Evolutionary conservation across 2,888 invertebrate genomes (phyloP).

Genomic region (Macrosiphum euphorbiae): DNA sequence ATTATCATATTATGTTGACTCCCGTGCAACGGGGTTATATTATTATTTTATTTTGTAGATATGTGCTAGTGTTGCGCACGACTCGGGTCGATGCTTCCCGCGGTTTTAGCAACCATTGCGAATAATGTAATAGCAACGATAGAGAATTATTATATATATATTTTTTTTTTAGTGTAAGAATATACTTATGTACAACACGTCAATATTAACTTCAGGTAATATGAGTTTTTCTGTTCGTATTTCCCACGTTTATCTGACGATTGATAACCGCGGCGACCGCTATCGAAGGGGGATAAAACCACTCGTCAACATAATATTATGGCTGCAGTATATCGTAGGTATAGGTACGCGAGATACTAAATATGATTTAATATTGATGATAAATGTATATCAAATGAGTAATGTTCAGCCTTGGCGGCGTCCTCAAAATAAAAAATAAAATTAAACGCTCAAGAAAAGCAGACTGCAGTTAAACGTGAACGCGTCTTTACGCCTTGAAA

Average conservation of each 20-base stretch:
- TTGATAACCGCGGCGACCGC: not conserved
- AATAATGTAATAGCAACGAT: not conserved
- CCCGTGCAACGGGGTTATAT: not conserved
- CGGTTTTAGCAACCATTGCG: not conserved
- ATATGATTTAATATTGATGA: not conserved
- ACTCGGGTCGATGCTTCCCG: constrained; percentile 10
- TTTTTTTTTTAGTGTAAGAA: not conserved
- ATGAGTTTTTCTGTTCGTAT: not conserved
- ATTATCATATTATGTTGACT: not conserved
- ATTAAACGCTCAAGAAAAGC: not conserved
- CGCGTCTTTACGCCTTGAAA: constrained; percentile 51
- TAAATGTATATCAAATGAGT: not conserved
- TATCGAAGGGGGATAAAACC: not conserved
- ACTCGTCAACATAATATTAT: not conserved
- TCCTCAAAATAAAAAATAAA: constrained; percentile 38
- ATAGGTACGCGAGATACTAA: not conserved
- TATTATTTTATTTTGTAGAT: not conserved
- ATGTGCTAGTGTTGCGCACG: not conserved
- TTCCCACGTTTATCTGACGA: not conserved
- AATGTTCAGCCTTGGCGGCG: constrained; percentile 37
- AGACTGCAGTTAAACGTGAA: not conserved
- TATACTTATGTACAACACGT: not conserved
- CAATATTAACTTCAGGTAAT: not conserved
- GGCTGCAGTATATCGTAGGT: no score
- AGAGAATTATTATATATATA: not conserved